Conservation (phyloP, 2,797 vertebrate species). For the Apodemus agrarius region DNA sequence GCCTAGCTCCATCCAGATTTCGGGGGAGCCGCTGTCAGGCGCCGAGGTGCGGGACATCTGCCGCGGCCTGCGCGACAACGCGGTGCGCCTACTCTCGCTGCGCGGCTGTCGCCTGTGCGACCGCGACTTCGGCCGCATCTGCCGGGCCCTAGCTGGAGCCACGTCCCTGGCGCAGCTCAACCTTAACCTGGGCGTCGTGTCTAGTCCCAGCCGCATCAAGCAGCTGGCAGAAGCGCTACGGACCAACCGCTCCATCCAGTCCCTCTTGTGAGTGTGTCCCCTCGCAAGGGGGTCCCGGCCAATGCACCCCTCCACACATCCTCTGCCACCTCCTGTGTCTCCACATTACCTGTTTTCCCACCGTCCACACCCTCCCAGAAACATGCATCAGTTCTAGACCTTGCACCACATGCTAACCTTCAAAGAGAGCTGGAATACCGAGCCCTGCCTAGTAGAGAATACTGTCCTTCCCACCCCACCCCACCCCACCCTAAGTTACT, state of each 20-base stretch:
- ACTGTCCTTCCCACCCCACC: background rate
- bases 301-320: background rate
- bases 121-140: conserved; percentile 95
- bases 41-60: conserved; percentile 96
- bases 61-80: conserved; percentile 94
- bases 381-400: background rate
- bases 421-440: background rate
- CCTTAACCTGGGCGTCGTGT: conserved; percentile 96
- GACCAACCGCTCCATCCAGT: conserved; percentile 95
- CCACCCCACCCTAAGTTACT: background rate
- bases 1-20: conserved; percentile 97
- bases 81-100: conserved; percentile 94
- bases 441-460: conserved; percentile 79
- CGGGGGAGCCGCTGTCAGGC: conserved; percentile 94
- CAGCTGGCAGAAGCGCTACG: conserved; percentile 94
- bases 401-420: background rate
- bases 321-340: background rate
- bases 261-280: conserved; percentile 94
- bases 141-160: conserved; percentile 92
- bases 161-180: conserved; percentile 95
- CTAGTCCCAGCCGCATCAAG: conserved; percentile 91
- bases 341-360: background rate
- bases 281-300: conserved; percentile 24
- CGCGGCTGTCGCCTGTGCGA: conserved; percentile 96
- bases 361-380: background rate